phyloP scores from a whole-genome alignment of 2,113 vertebrate genomes.

The Colinus virginianus region DNA sequence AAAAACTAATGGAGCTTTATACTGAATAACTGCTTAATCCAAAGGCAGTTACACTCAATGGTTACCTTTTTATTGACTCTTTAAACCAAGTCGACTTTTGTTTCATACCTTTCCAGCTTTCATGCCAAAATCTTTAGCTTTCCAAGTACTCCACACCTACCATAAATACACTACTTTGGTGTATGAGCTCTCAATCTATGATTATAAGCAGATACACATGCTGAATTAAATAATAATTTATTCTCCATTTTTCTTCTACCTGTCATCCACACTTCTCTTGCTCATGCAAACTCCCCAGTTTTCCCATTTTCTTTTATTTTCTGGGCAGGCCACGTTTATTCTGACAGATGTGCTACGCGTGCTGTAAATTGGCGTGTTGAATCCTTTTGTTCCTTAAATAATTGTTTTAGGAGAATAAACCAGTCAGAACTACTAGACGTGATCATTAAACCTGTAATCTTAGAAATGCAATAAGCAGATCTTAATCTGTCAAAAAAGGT shows the following conservation, averaged over 20 bases:
- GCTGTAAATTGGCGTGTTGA: background rate
- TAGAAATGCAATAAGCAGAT: background rate
- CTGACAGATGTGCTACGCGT: background rate
- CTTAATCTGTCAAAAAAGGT: background rate
- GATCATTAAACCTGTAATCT: background rate
- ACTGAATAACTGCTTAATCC: background rate
- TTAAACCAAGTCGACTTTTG: background rate
- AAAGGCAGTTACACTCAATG: background rate
- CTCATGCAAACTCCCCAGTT: background rate
- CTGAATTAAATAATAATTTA: background rate
- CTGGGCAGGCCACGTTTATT: background rate
- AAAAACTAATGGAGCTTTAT: background rate
- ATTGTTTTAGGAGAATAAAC: background rate
- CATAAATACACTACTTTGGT: background rate
- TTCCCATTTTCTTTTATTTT: background rate
- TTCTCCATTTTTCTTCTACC: background rate
- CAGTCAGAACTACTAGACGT: background rate
- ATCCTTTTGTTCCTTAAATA: background rate
- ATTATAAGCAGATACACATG: background rate
- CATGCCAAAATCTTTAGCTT: background rate
- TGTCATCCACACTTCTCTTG: background rate
- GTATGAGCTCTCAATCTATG: background rate
- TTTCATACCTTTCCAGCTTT: background rate
- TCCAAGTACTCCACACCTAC: background rate
- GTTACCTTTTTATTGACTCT: background rate